Evolutionary conservation across 1,140 invertebrate species (phyloP).

Genomic region (Grapholita molesta): DNA sequence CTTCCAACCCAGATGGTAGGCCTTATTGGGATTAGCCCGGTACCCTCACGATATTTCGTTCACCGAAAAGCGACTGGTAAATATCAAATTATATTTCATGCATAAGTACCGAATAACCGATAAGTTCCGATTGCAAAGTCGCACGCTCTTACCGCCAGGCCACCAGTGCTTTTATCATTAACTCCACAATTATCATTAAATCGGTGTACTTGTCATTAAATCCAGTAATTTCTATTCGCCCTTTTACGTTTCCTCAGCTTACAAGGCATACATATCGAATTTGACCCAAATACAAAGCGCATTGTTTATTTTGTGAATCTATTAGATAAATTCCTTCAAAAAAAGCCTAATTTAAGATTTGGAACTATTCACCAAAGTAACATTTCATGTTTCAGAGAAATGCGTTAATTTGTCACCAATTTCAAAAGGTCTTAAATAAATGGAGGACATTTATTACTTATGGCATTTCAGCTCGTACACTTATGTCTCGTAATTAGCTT

Average conservation of each 20-base stretch:
- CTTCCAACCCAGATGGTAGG: too few relatives aligned
- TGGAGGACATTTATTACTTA: background rate
- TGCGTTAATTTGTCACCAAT: background rate
- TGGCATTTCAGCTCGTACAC: constrained; percentile 11
- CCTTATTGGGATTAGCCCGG: too few relatives aligned
- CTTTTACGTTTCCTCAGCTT: background rate
- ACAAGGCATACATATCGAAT: background rate
- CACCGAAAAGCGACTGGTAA: too few relatives aligned
- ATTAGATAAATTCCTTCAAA: background rate
- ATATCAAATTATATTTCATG: too few relatives aligned
- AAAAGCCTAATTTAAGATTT: background rate
- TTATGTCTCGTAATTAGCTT: constrained; percentile 50
- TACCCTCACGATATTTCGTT: too few relatives aligned
- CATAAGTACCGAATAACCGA: too few relatives aligned
- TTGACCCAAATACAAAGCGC: background rate
- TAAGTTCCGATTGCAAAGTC: too few relatives aligned
- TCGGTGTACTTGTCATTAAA: too few relatives aligned
- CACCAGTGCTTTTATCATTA: too few relatives aligned
- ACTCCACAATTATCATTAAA: background rate
- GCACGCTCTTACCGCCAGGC: too few relatives aligned
- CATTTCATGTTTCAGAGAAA: background rate
- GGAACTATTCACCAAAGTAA: background rate
- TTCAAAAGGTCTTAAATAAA: background rate
- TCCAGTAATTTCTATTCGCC: background rate
- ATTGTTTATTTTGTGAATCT: background rate